phyloP scores from a whole-genome alignment of 2,797 vertebrate genomes.

The Artibeus lituratus region DNA sequence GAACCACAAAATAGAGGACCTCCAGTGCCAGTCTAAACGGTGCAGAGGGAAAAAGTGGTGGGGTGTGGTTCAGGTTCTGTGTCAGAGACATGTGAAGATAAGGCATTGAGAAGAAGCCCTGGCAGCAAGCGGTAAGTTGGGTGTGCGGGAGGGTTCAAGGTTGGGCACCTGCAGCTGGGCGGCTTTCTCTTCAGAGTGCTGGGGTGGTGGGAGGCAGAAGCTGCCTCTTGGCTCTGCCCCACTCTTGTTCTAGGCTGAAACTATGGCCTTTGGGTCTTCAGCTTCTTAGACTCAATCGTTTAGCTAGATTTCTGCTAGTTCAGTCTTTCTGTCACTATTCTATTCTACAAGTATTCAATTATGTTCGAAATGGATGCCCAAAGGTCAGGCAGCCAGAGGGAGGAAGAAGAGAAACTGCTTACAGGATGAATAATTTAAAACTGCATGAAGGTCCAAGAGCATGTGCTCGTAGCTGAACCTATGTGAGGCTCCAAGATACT shows the following conservation, averaged over 20 bases:
- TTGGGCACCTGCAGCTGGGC: not conserved
- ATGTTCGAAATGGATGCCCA: not conserved
- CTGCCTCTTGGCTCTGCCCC: not conserved
- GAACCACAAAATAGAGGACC: not conserved
- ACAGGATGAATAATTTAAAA: not conserved
- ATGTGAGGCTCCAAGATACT: not conserved
- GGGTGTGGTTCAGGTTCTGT: not conserved
- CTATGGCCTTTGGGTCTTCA: not conserved
- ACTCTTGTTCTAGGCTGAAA: not conserved
- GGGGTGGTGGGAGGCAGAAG: not conserved
- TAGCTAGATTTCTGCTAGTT: not conserved
- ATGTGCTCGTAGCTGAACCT: not conserved
- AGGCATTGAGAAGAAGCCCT: not conserved
- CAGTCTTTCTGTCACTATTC: not conserved
- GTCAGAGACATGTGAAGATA: not conserved
- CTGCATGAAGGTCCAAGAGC: not conserved
- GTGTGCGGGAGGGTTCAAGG: not conserved
- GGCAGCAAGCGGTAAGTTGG: not conserved
- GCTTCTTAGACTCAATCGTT: not conserved
- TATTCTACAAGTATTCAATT: not conserved
- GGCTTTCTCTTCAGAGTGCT: not conserved
- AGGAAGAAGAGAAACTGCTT: not conserved
- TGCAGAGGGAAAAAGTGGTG: not conserved
- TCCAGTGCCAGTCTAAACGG: not conserved
- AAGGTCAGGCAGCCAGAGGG: not conserved